Conservation (phyloP, 2,113 vertebrate genomes). For the Donacobius atricapilla region DNA sequence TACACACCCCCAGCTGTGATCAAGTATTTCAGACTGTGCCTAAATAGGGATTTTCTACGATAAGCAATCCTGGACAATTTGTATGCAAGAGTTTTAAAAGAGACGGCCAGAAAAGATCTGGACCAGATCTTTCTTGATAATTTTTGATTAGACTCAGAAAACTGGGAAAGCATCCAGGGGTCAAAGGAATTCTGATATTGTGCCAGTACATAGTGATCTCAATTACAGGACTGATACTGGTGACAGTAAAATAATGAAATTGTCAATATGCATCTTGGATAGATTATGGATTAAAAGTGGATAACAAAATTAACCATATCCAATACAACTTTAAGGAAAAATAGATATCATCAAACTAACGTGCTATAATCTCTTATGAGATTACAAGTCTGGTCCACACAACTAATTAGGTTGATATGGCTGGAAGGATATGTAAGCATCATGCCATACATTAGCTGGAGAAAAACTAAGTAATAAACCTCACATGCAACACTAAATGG, state of each 20-base stretch:
- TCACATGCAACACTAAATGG: neutral
- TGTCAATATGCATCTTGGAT: neutral
- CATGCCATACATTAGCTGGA: conserved; percentile 8
- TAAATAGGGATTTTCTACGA: neutral
- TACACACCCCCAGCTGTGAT: conserved; percentile 34
- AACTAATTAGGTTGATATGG: conserved; percentile 18
- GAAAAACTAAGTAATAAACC: conserved; percentile 23
- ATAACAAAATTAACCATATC: conserved; percentile 36
- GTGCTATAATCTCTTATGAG: conserved; percentile 21
- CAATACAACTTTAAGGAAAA: conserved; percentile 39
- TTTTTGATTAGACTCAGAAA: conserved; percentile 22
- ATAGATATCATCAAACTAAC: conserved; percentile 25
- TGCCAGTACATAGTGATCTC: neutral
- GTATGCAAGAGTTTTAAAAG: neutral
- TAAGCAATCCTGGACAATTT: neutral
- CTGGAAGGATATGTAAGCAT: conserved; percentile 16
- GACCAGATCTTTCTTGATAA: neutral
- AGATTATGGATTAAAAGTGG: neutral
- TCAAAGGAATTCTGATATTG: neutral
- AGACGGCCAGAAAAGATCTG: neutral
- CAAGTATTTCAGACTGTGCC: neutral
- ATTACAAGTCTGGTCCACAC: conserved; percentile 26
- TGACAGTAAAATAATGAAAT: conserved; percentile 1
- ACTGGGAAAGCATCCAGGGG: conserved; percentile 18
- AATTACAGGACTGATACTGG: neutral